Evolutionary conservation across 2,797 vertebrate species (phyloP), one percentile per base, ranked within the genome.

Genomic region (Cyclopterus lumpus): DNA sequence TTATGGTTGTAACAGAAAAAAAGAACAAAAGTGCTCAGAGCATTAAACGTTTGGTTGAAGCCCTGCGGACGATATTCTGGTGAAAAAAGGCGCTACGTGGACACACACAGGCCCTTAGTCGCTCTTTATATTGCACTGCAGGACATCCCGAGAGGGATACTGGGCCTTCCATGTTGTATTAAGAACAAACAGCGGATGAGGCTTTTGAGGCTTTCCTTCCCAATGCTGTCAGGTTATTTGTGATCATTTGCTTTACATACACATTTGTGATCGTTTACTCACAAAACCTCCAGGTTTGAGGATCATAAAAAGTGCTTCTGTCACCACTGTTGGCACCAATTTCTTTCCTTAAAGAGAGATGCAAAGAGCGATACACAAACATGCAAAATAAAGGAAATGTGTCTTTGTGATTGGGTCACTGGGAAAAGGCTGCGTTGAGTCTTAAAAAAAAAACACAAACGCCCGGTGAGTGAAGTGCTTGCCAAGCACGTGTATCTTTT

Each of bases 361-460:
- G 9, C 26, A 46, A 30, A 46, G 1, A n/a, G 5, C 3, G 0
- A 51, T 24, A 36, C 15, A 48, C 20, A 69, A 24, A 36, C 7
- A 0, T 28, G 14, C 32, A 44, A 46, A 60, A 44, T n/a, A n/a
- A n/a, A n/a, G n/a, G n/a, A n/a, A n/a, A n/a, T n/a, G n/a, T 67
- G 48, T 61, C 68, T 67, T 28, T 61, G 51, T 70, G 67, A 77
- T n/a, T 61, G 76, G 61, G 28, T 70, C 48, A 54, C 51, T 32
- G 67, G 65, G 48, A 65, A 53, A 64, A 49, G 58, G 28, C 34
- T 30, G 63, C 14, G 44, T 11, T 28, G 26, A 73, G 48, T 82
- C 71, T 82, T 83, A 79, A 58, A 85, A 49, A 66, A 44, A 79
- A 74, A 53, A 66, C 60, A 65, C 60, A 76, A 65, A 67, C 4